Conservation (phyloP, 2,888 invertebrate species). For the Oligia fasciuncula region DNA sequence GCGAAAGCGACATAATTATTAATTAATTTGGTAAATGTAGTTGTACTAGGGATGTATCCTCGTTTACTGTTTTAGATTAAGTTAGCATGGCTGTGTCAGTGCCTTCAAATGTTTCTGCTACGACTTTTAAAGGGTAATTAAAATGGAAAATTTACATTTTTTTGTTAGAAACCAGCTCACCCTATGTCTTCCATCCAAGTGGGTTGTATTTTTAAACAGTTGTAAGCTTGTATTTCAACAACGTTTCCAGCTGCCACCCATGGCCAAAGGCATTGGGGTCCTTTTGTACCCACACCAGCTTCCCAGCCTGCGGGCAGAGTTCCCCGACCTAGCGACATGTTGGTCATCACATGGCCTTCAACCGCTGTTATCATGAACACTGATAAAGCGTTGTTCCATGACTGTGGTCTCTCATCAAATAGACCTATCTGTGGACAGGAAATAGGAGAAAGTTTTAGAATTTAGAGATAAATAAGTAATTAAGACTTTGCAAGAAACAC, state of each 20-base stretch:
- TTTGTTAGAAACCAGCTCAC: constrained; percentile 70
- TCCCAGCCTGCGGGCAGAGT: constrained; percentile 91
- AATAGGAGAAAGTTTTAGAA: constrained; percentile 18
- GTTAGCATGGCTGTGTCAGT: neutral
- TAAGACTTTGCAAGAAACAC: neutral
- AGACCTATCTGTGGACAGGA: constrained; percentile 81
- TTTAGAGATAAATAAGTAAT: neutral
- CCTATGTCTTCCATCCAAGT: constrained; percentile 94
- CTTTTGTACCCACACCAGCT: constrained; percentile 79
- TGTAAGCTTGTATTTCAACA: constrained; percentile 90
- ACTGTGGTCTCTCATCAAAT: constrained; percentile 78
- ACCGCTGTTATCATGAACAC: constrained; percentile 77
- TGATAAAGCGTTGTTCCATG: constrained; percentile 83
- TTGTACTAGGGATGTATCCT: neutral
- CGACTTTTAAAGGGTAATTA: neutral
- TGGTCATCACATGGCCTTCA: constrained; percentile 87
- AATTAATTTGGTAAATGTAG: neutral
- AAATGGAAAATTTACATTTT: neutral
- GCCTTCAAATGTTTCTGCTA: neutral
- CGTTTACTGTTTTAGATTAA: constrained; percentile 5
- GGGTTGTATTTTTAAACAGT: constrained; percentile 95
- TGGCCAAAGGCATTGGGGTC: constrained; percentile 91
- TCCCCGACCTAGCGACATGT: constrained; percentile 89
- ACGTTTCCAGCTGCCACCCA: constrained; percentile 92
- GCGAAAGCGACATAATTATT: constrained; percentile 11